Conservation (phyloP, 2,888 invertebrate genomes). For the Plusia festucae region DNA sequence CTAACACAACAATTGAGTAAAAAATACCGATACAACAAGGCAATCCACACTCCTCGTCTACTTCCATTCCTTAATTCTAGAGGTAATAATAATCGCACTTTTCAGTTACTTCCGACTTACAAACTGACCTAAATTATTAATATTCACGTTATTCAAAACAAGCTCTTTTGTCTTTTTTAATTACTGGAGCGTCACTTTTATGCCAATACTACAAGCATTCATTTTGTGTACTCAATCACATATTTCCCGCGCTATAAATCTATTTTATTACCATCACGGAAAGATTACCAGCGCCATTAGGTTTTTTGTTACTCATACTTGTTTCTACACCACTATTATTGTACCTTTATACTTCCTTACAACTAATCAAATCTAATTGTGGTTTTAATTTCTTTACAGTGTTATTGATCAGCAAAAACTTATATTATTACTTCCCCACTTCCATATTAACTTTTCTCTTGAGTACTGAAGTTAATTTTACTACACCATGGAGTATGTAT, state of each 20-base stretch:
- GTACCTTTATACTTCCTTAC: neutral
- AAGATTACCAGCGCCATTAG: neutral
- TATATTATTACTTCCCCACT: neutral
- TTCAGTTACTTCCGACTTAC: too few relatives aligned
- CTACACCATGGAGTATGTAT: too few relatives aligned
- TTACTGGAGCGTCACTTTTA: neutral
- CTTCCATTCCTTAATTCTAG: too few relatives aligned
- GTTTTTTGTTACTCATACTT: neutral
- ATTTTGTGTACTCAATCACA: neutral
- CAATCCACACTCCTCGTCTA: too few relatives aligned
- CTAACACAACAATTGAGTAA: too few relatives aligned
- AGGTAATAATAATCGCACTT: too few relatives aligned
- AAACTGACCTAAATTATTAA: too few relatives aligned
- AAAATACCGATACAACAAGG: too few relatives aligned
- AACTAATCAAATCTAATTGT: neutral
- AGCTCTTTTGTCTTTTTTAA: neutral
- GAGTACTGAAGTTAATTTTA: neutral
- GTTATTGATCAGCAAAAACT: neutral
- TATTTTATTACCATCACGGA: neutral
- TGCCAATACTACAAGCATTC: neutral
- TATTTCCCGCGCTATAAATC: constrained; percentile 3
- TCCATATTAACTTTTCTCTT: neutral
- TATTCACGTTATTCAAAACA: too few relatives aligned
- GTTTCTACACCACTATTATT: neutral
- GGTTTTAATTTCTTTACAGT: neutral